Conservation (phyloP, 2,113 vertebrate genomes). For the Phalacrocorax aristotelis region DNA sequence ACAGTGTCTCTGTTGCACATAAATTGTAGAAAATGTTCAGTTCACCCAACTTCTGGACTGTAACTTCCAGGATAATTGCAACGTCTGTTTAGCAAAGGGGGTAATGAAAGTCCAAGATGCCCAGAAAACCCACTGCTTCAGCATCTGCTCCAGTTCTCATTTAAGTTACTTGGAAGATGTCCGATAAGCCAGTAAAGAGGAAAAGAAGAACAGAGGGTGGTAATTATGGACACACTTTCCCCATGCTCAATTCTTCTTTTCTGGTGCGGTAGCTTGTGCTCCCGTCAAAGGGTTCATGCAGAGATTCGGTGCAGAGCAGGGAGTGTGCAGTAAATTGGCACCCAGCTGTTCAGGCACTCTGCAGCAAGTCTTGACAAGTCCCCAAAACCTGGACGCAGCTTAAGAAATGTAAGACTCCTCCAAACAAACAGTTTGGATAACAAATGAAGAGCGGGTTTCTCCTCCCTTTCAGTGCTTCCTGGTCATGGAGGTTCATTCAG, state of each 20-base stretch:
- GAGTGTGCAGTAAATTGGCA: not conserved
- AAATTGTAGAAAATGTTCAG: not conserved
- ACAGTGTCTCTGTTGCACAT: not conserved
- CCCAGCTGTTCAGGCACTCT: not conserved
- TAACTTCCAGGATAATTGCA: not conserved
- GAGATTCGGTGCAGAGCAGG: not conserved
- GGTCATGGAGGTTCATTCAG: not conserved
- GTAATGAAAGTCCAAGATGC: not conserved
- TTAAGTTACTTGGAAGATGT: not conserved
- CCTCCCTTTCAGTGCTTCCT: not conserved
- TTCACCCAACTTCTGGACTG: not conserved
- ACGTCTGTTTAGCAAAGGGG: not conserved
- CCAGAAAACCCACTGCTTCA: not conserved
- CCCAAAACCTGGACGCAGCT: not conserved
- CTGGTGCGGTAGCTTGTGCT: not conserved
- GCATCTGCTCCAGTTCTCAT: not conserved
- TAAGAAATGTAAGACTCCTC: not conserved
- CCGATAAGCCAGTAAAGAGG: not conserved
- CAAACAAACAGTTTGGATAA: not conserved
- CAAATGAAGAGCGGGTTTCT: not conserved
- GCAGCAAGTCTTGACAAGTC: not conserved
- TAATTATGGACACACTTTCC: not conserved
- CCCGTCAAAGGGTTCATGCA: not conserved
- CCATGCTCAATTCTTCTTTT: not conserved
- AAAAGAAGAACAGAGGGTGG: not conserved